Base-by-base conservation (phyloP, 2,113 vertebrate genomes). In the Triplophysa tibetana region DNA sequence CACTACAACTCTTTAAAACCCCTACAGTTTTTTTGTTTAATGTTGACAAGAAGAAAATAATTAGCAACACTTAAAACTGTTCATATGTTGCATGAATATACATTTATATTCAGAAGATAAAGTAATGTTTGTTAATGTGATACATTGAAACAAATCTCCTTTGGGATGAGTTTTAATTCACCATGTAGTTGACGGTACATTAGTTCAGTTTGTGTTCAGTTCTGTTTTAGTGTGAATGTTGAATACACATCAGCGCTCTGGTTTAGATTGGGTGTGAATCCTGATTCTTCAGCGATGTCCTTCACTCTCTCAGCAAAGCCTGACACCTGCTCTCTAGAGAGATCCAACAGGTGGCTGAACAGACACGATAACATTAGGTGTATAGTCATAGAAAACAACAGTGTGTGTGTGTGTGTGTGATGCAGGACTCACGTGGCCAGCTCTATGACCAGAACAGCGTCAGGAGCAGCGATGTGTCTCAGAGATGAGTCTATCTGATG, bases 261-360 rank as follows among this genome's bases (percentile, higher is more conserved):
- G 3, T 83, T 72, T 0, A 5, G 41, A 41, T 69, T 73, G 0
- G 87, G 84, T 9, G 86, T 50, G 54, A 96, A 96, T 24, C 92
- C 95, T 0, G 91, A 91, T 0, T 86, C 86, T n/a, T 2, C 81
- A 13, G 92, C 93, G 0, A 95, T 85, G 78, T 88, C 87, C 0
- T 5, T 7, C 1, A 92, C 92, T 67, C 82, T 91, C 43, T 76
- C 56, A 3, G 83, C 73, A 84, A 96, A 95, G 10, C 69, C 88
- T 0, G 80, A 85, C 38, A 93, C 87, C 81, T 95, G 93, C 58
- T 95, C 93, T 45, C 87, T 90, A 52, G 87, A 90, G 65, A 97
- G 82, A 68, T 97, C 96, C 83, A 96, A 85, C 86, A 97, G 88
- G 58, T 91, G 95, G 86, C 96, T 97, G 83, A n/a, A 41, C 0